Evolutionary conservation across 2,888 invertebrate genomes (phyloP), one percentile per base, ranked within the genome.

Genomic region (Copidosoma aretas): DNA sequence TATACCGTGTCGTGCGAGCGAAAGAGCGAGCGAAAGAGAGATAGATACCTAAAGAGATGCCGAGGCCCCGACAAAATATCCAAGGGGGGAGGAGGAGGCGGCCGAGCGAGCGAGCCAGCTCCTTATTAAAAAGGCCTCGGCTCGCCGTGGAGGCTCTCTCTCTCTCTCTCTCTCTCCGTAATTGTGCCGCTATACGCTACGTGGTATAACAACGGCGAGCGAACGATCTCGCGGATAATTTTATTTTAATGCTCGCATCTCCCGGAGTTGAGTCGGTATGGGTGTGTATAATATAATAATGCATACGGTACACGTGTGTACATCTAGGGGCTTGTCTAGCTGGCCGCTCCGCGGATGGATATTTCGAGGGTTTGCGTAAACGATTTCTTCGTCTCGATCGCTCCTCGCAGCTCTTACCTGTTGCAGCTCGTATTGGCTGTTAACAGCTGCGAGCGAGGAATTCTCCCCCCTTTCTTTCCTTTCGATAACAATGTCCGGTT

Each of bases 181-280:
- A 68, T 68, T 68, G 60, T 64, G 57, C 64, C 56, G 60, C 60
- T 61, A 65, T 61, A 57, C 54, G n/a, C n/a, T n/a, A n/a, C n/a
- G n/a, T n/a, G n/a, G n/a, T n/a, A n/a, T n/a, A n/a, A n/a, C n/a
- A n/a, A n/a, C n/a, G n/a, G 32, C 32, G 4, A 62, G 46, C 59
- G 59, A 65, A 62, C 62, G 39, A 66, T 69, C 62, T 65, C 59
- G 54, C 62, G 65, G 65, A 69, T 66, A 61, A 66, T 69, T 69
- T 69, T 66, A 54, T 59, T 65, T 69, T 66, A 69, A 66, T 56
- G 58, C 59, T 62, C n/a, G n/a, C n/a, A n/a, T n/a, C n/a, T n/a
- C n/a, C n/a, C n/a, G n/a, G n/a, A n/a, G n/a, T n/a, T n/a, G n/a
- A n/a, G n/a, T n/a, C n/a, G n/a, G n/a, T n/a, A n/a, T n/a, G n/a